Conservation (phyloP, 2,113 vertebrate genomes). For the Charadrius vociferus region DNA sequence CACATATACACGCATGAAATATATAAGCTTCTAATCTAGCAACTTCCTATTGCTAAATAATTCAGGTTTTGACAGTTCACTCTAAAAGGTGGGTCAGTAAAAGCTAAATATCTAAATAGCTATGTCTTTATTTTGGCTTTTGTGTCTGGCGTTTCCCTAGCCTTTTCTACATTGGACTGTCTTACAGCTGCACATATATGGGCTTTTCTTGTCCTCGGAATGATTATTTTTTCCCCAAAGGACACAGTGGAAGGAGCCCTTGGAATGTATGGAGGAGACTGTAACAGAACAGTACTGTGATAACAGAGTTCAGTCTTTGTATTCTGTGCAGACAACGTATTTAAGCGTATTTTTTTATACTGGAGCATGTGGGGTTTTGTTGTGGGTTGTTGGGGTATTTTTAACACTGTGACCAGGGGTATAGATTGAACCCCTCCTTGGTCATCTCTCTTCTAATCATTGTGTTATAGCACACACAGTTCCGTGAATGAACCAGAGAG, state of each 20-base stretch:
- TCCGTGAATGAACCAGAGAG: background rate
- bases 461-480: background rate
- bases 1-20: background rate
- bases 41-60: background rate
- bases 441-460: background rate
- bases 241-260: background rate
- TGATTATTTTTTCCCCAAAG: background rate
- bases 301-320: background rate
- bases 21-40: background rate
- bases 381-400: background rate
- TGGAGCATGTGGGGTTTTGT: background rate
- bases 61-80: background rate
- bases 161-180: background rate
- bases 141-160: background rate
- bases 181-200: background rate
- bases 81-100: background rate
- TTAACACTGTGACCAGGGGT: constrained; percentile 25
- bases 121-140: background rate
- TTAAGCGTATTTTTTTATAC: background rate
- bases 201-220: background rate
- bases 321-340: background rate
- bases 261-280: background rate
- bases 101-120: background rate
- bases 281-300: background rate
- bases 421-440: background rate